These are phyloP conservation scores for Idaea biselata DNA, from an alignment of 2,888 invertebrate species.

Conservation along the genomic window DNA sequence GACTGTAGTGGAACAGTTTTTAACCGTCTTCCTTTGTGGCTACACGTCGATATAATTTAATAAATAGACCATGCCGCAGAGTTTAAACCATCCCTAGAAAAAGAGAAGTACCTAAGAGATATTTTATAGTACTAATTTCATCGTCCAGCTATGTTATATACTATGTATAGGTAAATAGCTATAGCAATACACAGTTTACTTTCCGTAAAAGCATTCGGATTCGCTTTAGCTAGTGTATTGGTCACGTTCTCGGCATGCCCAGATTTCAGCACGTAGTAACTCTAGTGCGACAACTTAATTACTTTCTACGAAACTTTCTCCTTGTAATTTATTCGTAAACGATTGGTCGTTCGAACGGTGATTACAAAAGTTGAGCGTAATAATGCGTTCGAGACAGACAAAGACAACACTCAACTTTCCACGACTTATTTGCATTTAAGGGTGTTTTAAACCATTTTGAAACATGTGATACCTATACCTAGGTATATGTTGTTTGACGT, in stretches of 20 bases:
- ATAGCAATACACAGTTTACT: background rate
- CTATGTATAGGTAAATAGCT: too few relatives aligned
- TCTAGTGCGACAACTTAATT: slow-evolving; percentile 54
- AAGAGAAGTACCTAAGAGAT: too few relatives aligned
- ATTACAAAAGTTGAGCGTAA: slow-evolving; percentile 58
- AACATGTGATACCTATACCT: too few relatives aligned
- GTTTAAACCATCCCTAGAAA: too few relatives aligned
- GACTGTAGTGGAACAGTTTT: too few relatives aligned
- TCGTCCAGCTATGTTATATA: too few relatives aligned
- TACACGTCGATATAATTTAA: too few relatives aligned
- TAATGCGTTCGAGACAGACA: slow-evolving; percentile 16
- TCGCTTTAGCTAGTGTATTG: slow-evolving; percentile 3
- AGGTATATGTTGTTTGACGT: too few relatives aligned
- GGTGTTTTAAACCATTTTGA: background rate
- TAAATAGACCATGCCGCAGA: too few relatives aligned
- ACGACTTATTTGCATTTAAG: background rate
- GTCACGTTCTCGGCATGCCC: background rate
- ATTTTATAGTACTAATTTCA: too few relatives aligned
- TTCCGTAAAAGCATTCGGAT: background rate
- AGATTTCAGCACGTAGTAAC: slow-evolving; percentile 29
- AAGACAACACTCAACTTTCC: slow-evolving; percentile 8
- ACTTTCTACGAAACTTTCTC: slow-evolving; percentile 50
- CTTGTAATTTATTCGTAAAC: slow-evolving; percentile 62
- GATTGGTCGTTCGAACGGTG: slow-evolving; percentile 56
- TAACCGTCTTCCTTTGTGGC: too few relatives aligned